A percentile compares a stretch with the other conserved stretches of the same genome.
These are phyloP conservation scores for Capra hircus DNA, from an alignment of 2,113 vertebrate genomes.

Conservation along the genomic window DNA sequence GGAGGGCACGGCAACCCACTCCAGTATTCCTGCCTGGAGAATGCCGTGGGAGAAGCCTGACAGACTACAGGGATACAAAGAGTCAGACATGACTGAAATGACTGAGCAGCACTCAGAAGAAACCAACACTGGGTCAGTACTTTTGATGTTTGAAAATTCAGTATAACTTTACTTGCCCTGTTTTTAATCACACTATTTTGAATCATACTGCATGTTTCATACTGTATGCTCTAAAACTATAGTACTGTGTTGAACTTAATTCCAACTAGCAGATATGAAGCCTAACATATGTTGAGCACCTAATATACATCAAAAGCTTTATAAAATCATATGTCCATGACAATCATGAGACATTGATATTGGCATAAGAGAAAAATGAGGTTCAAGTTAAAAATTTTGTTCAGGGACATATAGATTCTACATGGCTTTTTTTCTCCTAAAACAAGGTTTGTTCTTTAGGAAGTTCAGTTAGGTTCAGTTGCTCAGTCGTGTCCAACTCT, in stretches of 20 bases:
- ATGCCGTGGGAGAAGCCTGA: background rate
- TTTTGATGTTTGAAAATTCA: constrained; percentile 15
- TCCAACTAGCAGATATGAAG: background rate
- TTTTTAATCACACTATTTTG: background rate
- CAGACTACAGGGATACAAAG: background rate
- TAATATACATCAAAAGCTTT: background rate
- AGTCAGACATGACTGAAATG: background rate
- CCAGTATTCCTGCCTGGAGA: background rate
- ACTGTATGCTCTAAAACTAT: background rate
- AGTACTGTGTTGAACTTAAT: background rate
- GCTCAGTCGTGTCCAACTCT: background rate
- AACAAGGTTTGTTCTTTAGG: background rate
- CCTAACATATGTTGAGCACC: background rate
- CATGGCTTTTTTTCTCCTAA: background rate
- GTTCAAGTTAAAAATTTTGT: background rate
- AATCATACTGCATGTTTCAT: background rate
- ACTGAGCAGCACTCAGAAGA: background rate
- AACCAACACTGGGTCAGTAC: background rate
- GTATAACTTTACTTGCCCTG: background rate
- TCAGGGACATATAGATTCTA: background rate
- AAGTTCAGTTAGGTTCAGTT: background rate
- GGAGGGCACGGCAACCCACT: background rate
- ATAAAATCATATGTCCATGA: background rate
- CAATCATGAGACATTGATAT: background rate
- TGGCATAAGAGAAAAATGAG: background rate